phyloP scores from a whole-genome alignment of 2,888 invertebrate genomes.

The Asteroscopus sphinx region DNA sequence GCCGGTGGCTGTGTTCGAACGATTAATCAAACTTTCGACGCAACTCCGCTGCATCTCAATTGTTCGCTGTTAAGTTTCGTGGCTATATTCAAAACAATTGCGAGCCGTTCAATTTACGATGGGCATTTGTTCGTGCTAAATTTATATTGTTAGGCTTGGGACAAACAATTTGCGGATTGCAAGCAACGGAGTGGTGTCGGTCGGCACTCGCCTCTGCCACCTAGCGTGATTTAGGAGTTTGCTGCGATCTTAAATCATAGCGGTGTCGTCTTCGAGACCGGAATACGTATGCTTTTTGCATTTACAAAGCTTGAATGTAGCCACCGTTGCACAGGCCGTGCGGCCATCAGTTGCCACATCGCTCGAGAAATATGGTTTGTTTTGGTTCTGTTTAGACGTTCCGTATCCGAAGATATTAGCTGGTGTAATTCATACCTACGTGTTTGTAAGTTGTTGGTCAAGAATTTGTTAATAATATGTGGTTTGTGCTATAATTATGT shows the following conservation, averaged over 20 bases:
- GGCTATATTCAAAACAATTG: slow-evolving; percentile 86
- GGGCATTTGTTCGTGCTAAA: slow-evolving; percentile 87
- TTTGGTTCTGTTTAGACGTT: slow-evolving; percentile 71
- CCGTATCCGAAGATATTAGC: slow-evolving; percentile 57
- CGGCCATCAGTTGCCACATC: slow-evolving; percentile 70
- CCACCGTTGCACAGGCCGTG: slow-evolving; percentile 69
- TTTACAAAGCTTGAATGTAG: slow-evolving; percentile 71
- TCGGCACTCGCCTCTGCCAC: slow-evolving; percentile 78
- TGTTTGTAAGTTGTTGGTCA: slow-evolving; percentile 48
- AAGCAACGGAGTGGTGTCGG: slow-evolving; percentile 81
- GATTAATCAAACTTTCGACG: slow-evolving; percentile 81
- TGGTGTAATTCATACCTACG: slow-evolving; percentile 58
- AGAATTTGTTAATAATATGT: slow-evolving; percentile 58
- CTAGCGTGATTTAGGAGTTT: slow-evolving; percentile 85
- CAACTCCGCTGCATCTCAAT: slow-evolving; percentile 70
- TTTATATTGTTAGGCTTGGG: slow-evolving; percentile 87
- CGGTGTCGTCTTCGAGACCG: slow-evolving; percentile 76
- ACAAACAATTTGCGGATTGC: slow-evolving; percentile 88
- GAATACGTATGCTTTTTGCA: slow-evolving; percentile 78
- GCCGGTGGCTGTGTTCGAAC: slow-evolving; percentile 61
- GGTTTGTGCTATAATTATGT: slow-evolving; percentile 47
- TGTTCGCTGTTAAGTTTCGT: slow-evolving; percentile 78
- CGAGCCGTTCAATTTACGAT: slow-evolving; percentile 83
- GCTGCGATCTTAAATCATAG: slow-evolving; percentile 84
- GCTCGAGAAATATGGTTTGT: slow-evolving; percentile 75